phyloP scores from a whole-genome alignment of 2,797 vertebrate genomes.

The Monodelphis domestica region DNA sequence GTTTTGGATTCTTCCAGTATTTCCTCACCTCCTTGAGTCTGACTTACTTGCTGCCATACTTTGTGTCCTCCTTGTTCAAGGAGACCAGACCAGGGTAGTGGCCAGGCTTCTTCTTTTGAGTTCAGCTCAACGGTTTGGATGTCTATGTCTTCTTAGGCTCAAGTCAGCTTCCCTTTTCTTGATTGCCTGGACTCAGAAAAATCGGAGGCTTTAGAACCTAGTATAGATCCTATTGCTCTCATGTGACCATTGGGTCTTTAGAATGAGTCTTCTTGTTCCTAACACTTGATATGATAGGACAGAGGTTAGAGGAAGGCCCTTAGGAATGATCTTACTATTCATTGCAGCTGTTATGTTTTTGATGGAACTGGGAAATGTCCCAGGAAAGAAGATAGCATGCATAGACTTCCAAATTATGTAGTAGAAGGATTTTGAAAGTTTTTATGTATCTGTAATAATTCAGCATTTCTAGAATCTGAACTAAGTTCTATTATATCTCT shows the following conservation, averaged over 20 bases:
- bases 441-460: neutral
- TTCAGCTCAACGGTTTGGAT: conserved; percentile 1
- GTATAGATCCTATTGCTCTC: neutral
- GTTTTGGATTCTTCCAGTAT: conserved; percentile 8
- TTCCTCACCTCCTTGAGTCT: neutral
- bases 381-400: neutral
- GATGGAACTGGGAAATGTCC: neutral
- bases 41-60: neutral
- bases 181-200: neutral
- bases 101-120: conserved; percentile 1
- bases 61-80: neutral
- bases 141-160: neutral
- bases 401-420: neutral
- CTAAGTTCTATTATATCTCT: neutral
- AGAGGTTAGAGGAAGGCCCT: neutral
- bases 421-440: neutral
- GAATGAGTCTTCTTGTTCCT: neutral
- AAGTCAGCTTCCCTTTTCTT: neutral
- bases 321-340: neutral
- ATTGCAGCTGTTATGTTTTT: neutral
- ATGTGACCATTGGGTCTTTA: neutral
- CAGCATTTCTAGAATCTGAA: neutral
- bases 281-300: neutral
- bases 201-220: neutral
- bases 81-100: neutral